Percentiles rank a stretch among this genome's conserved stretches.
phyloP scores from a whole-genome alignment of 2,113 vertebrate species.

The Ranitomeya variabilis region DNA sequence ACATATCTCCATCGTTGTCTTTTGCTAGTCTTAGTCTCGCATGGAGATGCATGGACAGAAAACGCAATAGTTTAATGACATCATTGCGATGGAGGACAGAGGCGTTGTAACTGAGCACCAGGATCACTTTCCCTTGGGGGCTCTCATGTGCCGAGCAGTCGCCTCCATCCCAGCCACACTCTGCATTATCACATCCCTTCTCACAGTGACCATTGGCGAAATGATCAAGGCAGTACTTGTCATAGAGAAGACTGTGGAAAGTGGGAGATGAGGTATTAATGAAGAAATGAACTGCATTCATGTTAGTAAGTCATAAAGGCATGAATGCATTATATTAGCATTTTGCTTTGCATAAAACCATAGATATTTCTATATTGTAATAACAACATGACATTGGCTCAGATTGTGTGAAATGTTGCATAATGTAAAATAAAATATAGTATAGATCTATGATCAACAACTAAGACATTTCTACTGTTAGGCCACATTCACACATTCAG shows the following conservation, averaged over 20 bases:
- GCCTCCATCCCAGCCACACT: conserved; percentile 88
- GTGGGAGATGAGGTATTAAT: background rate
- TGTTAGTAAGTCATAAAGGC: too few species aligned
- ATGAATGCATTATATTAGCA: too few species aligned
- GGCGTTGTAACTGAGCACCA: conserved; percentile 69
- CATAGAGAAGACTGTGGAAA: conserved; percentile 73
- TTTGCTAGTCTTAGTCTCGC: conserved; percentile 75
- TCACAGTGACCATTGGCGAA: conserved; percentile 83
- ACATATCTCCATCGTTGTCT: conserved; percentile 62
- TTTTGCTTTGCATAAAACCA: too few species aligned
- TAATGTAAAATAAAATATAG: too few species aligned
- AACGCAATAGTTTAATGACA: conserved; percentile 71
- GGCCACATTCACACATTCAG: too few species aligned
- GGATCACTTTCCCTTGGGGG: conserved; percentile 69
- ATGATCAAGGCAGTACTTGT: conserved; percentile 80
- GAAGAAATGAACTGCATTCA: too few species aligned
- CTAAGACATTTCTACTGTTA: too few species aligned
- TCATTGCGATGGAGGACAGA: conserved; percentile 63
- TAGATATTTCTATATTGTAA: too few species aligned
- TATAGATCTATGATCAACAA: too few species aligned
- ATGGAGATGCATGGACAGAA: conserved; percentile 76
- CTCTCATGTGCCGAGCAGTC: conserved; percentile 73
- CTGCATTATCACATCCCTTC: conserved; percentile 75
- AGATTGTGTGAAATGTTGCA: too few species aligned
- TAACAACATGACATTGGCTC: too few species aligned